A percentile compares a stretch with the other conserved stretches of the same genome.
phyloP scores from a whole-genome alignment of 2,888 invertebrate species.

The Beris chalybata region DNA sequence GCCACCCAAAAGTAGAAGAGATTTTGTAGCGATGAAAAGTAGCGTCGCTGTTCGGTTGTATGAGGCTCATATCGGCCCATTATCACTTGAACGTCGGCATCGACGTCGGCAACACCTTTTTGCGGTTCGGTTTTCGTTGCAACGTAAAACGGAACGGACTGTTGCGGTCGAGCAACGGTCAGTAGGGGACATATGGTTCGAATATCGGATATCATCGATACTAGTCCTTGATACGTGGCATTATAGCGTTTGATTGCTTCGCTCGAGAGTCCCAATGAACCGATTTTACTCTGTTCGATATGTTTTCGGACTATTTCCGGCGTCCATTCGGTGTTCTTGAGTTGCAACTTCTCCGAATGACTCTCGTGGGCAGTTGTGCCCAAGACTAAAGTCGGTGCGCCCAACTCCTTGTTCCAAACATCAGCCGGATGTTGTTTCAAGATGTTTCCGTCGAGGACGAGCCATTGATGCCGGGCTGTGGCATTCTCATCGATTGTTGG shows the following conservation, averaged over 20 bases:
- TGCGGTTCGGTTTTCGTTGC: slow-evolving; percentile 62
- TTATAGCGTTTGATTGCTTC: slow-evolving; percentile 69
- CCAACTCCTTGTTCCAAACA: slow-evolving; percentile 62
- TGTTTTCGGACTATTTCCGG: slow-evolving; percentile 66
- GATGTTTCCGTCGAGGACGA: slow-evolving; percentile 73
- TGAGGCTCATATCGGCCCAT: slow-evolving; percentile 74
- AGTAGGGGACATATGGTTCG: slow-evolving; percentile 78
- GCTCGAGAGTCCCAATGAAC: slow-evolving; percentile 64
- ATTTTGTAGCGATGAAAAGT: slow-evolving; percentile 76
- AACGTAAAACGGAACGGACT: slow-evolving; percentile 72
- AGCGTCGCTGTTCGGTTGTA: slow-evolving; percentile 72
- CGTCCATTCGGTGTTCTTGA: slow-evolving; percentile 68
- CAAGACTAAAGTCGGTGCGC: slow-evolving; percentile 62
- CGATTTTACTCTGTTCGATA: slow-evolving; percentile 61
- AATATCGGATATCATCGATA: slow-evolving; percentile 75
- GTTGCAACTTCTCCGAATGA: slow-evolving; percentile 64
- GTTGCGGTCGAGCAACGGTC: slow-evolving; percentile 65
- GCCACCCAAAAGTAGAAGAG: slow-evolving; percentile 81
- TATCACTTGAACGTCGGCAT: slow-evolving; percentile 77
- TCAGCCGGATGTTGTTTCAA: slow-evolving; percentile 68
- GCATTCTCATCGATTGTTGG: slow-evolving; percentile 61
- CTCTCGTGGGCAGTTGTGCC: slow-evolving; percentile 76
- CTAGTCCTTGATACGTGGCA: slow-evolving; percentile 67
- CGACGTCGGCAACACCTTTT: slow-evolving; percentile 61
- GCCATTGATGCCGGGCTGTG: slow-evolving; percentile 69